Evolutionary conservation across 2,113 vertebrate genomes (phyloP).

Genomic region (Sebastes schlegelii): DNA sequence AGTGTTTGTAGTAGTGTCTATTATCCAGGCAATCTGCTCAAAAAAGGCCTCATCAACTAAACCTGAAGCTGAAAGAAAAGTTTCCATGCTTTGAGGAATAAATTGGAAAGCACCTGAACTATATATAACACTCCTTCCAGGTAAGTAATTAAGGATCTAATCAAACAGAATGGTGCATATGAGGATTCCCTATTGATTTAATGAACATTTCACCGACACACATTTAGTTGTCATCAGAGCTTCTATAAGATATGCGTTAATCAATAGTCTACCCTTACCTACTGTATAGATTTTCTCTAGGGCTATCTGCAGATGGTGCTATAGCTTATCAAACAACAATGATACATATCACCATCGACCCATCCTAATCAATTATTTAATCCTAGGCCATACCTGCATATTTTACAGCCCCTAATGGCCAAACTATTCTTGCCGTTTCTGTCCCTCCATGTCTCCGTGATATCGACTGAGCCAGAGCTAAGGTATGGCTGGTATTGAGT

Average conservation of each 20-base stretch:
- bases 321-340: slow-evolving; percentile 65
- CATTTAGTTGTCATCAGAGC: slow-evolving; percentile 50
- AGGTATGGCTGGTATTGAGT: slow-evolving; percentile 20
- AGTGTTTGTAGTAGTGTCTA: slow-evolving; percentile 7
- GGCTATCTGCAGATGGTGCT: slow-evolving; percentile 49
- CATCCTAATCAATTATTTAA: slow-evolving; percentile 65
- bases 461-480: slow-evolving; percentile 20
- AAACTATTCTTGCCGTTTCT: slow-evolving; percentile 9
- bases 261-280: slow-evolving; percentile 57
- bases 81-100: neutral
- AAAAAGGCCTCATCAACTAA: slow-evolving; percentile 13
- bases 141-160: slow-evolving; percentile 25
- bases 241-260: slow-evolving; percentile 40
- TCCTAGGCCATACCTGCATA: slow-evolving; percentile 34
- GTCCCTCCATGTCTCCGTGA: slow-evolving; percentile 4
- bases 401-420: slow-evolving; percentile 41
- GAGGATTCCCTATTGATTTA: slow-evolving; percentile 26
- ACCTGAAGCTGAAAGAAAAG: slow-evolving; percentile 20
- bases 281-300: slow-evolving; percentile 53
- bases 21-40: slow-evolving; percentile 42
- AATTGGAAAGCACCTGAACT: neutral
- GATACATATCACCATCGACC: slow-evolving; percentile 66
- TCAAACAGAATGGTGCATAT: slow-evolving; percentile 17
- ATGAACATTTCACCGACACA: slow-evolving; percentile 37
- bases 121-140: neutral